Evolutionary conservation across 53 echinoderm and acorn worm species (phyloP).

Genomic region (Crossaster papposus): DNA sequence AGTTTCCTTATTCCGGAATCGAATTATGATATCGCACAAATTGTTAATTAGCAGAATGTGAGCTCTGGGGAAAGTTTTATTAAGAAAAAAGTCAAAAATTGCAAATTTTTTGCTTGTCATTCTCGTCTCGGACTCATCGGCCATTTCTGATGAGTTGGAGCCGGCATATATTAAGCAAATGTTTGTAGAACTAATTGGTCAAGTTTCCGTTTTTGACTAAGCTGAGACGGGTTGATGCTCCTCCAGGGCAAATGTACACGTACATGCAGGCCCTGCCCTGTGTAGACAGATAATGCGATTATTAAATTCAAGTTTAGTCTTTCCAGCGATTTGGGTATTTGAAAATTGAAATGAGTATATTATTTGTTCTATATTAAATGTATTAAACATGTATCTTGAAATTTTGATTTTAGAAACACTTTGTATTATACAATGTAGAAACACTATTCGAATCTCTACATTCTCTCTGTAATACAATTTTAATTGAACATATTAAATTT

Average conservation of each 20-base stretch:
- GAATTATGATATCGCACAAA: conserved; percentile 30
- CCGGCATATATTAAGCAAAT: neutral
- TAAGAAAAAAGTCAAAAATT: neutral
- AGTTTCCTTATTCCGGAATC: conserved; percentile 30
- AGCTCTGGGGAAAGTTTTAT: neutral
- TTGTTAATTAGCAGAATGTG: conserved; percentile 1
- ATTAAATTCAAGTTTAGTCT: too few species aligned
- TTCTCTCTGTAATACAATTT: too few species aligned
- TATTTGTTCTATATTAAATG: too few species aligned
- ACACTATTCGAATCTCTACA: too few species aligned
- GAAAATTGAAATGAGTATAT: too few species aligned
- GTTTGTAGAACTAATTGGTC: conserved; percentile 34
- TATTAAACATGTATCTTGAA: too few species aligned
- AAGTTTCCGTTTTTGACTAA: neutral
- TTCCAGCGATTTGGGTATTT: too few species aligned
- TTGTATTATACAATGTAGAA: too few species aligned
- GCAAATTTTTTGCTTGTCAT: neutral
- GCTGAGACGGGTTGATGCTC: neutral
- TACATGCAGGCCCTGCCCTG: neutral
- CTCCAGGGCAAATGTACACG: neutral
- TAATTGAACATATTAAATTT: too few species aligned
- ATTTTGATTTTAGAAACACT: too few species aligned
- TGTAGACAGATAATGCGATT: neutral
- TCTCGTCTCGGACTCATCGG: neutral
- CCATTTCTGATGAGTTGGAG: neutral